phyloP scores from a whole-genome alignment of 2,888 invertebrate species.

The Vandiemenella viatica region DNA sequence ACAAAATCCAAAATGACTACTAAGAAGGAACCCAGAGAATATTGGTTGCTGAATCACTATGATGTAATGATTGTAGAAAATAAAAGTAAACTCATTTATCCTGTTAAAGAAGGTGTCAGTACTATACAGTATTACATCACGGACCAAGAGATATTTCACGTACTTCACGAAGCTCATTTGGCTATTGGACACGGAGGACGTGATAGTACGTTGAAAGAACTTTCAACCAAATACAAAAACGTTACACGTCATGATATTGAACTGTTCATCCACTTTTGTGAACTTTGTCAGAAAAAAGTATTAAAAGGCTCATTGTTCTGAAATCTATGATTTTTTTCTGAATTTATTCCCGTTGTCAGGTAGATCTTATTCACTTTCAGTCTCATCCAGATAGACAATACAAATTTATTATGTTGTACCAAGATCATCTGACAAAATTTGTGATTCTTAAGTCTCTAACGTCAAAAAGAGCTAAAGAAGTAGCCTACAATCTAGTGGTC shows the following conservation, averaged over 20 bases:
- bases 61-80: neutral
- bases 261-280: constrained; percentile 20
- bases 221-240: constrained; percentile 20
- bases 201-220: constrained; percentile 19
- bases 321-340: constrained; percentile 19
- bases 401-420: too few relatives aligned
- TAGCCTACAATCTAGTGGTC: too few relatives aligned
- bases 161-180: constrained; percentile 20
- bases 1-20: neutral
- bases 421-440: too few relatives aligned
- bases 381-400: constrained; percentile 21
- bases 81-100: neutral
- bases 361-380: constrained; percentile 27
- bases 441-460: too few relatives aligned
- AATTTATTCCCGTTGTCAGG: constrained; percentile 10
- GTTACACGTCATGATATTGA: too few relatives aligned
- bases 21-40: neutral
- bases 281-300: constrained; percentile 18
- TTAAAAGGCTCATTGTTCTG: constrained; percentile 21
- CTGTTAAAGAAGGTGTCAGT: neutral
- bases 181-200: constrained; percentile 22
- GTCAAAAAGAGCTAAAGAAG: too few relatives aligned
- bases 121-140: constrained; percentile 12
- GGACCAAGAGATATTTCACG: constrained; percentile 19
- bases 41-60: neutral